Conservation (phyloP, 2,888 invertebrate species). For the Caradrina kadenii region DNA sequence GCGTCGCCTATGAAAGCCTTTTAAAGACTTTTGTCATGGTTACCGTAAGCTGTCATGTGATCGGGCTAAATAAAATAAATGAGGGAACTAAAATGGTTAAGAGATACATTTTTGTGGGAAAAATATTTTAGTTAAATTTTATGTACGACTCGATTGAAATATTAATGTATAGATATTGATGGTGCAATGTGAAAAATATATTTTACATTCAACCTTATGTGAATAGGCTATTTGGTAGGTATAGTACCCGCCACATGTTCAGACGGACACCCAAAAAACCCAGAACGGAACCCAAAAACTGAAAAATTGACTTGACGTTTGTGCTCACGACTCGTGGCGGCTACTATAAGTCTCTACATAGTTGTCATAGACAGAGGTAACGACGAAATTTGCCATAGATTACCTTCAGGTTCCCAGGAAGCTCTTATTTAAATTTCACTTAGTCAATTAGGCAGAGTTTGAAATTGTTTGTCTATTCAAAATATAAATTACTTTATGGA, state of each 20-base stretch:
- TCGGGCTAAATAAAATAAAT: conserved; percentile 52
- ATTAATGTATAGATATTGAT: no score
- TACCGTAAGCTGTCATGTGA: conserved; percentile 52
- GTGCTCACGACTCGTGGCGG: no score
- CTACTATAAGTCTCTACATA: no score
- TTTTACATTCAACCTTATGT: no score
- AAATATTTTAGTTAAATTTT: background rate
- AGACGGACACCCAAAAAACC: no score
- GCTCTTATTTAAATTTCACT: background rate
- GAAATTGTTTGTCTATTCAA: background rate
- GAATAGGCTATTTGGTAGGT: no score
- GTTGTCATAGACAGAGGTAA: no score
- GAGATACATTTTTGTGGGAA: background rate
- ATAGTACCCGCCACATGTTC: no score
- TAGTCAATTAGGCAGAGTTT: background rate
- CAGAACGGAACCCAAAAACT: no score
- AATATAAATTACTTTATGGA: background rate
- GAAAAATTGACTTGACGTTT: no score
- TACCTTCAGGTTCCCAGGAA: background rate
- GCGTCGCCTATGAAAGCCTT: conserved; percentile 71
- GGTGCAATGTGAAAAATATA: no score
- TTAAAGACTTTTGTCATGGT: conserved; percentile 67
- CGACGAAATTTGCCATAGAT: background rate
- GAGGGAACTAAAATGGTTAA: background rate
- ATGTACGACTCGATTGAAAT: background rate